Conservation (phyloP, 2,888 invertebrate species). For the Hemistola chrysoprasaria region DNA sequence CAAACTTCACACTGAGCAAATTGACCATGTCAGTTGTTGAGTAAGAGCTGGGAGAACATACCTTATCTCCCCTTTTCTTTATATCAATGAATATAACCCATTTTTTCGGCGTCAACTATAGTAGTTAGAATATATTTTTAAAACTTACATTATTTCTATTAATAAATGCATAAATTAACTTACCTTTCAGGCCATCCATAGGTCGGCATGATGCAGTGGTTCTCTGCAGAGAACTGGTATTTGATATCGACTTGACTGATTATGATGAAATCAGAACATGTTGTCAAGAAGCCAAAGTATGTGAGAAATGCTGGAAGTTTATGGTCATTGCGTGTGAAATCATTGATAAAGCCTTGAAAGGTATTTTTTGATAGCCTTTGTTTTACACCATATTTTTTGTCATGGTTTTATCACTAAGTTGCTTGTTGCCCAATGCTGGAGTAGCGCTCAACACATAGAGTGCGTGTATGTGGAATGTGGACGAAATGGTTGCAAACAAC, state of each 20-base stretch:
- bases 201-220: conserved; percentile 78
- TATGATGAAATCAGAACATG: conserved; percentile 98
- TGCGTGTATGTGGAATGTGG: too few species aligned
- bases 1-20: too few species aligned
- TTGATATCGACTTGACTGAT: conserved; percentile 99
- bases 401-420: not conserved
- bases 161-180: not conserved
- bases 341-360: conserved; percentile 91
- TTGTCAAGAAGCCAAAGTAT: conserved; percentile 95
- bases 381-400: conserved; percentile 4
- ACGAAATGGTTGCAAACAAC: too few species aligned
- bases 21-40: too few species aligned
- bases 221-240: conserved; percentile 94
- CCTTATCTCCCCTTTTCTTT: too few species aligned
- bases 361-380: conserved; percentile 65
- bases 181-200: conserved; percentile 78
- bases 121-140: too few species aligned
- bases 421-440: not conserved
- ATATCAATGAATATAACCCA: too few species aligned
- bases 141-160: too few species aligned
- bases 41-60: too few species aligned
- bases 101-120: too few species aligned
- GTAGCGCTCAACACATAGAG: too few species aligned
- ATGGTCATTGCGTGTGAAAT: conserved; percentile 97
- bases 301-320: conserved; percentile 97